A percentile compares a stretch with the other conserved stretches of the same genome.
These are phyloP conservation scores for Digitonthophagus gazella DNA, from an alignment of 2,888 invertebrate genomes.

Conservation along the genomic window DNA sequence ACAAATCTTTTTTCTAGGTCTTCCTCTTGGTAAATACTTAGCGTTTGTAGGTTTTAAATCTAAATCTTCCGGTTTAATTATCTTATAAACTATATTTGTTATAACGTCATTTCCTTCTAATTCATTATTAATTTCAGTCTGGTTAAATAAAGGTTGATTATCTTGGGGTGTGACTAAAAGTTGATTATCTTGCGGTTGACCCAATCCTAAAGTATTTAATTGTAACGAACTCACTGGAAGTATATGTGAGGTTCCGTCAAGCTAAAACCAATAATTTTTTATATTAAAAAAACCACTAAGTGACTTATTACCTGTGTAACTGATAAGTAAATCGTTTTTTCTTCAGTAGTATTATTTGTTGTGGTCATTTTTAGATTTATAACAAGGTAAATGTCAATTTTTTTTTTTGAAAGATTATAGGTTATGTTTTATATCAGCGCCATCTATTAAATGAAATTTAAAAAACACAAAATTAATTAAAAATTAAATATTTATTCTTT, in stretches of 20 bases:
- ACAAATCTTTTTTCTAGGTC: slow-evolving; percentile 29
- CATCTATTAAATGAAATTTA: background rate
- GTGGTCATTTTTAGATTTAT: background rate
- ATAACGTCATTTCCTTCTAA: slow-evolving; percentile 21
- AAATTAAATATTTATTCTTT: too few relatives aligned
- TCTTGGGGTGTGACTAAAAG: background rate
- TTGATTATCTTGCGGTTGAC: background rate
- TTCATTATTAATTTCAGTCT: background rate
- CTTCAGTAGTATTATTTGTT: background rate
- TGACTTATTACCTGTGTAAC: background rate
- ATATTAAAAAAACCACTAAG: too few relatives aligned
- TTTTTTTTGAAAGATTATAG: background rate
- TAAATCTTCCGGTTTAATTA: slow-evolving; percentile 45
- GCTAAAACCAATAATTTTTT: background rate
- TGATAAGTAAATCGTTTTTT: background rate
- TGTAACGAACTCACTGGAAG: slow-evolving; percentile 5
- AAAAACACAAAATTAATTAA: too few relatives aligned
- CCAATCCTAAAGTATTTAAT: slow-evolving; percentile 1
- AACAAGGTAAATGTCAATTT: background rate
- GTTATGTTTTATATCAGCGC: background rate
- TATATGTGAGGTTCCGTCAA: background rate
- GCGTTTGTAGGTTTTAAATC: slow-evolving; percentile 39
- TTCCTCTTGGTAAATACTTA: slow-evolving; percentile 36
- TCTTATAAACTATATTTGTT: slow-evolving; percentile 40
- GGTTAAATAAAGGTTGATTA: background rate